Conservation (phyloP, 2,113 vertebrate genomes). For the Salvator merianae region DNA sequence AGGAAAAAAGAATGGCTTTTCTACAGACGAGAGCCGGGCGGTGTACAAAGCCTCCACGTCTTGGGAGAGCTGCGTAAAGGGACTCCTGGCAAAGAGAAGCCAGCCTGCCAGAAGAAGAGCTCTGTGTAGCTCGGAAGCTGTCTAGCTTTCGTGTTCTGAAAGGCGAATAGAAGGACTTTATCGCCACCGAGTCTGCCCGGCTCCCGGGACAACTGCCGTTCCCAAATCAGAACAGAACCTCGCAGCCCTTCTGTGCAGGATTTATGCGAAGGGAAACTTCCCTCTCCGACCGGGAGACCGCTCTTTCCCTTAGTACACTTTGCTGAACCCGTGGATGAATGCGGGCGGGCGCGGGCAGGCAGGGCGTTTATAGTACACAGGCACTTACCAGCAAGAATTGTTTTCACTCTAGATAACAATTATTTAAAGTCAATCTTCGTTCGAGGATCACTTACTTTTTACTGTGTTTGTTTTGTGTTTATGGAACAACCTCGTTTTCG, state of each 20-base stretch:
- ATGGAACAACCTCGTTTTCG: conserved; percentile 3
- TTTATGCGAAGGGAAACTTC: not conserved
- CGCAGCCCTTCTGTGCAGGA: not conserved
- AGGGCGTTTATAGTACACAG: conserved; percentile 46
- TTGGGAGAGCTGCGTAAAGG: not conserved
- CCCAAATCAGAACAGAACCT: not conserved
- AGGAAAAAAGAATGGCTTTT: not conserved
- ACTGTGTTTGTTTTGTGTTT: conserved; percentile 57
- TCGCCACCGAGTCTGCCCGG: not conserved
- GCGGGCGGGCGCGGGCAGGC: not conserved
- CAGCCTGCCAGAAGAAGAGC: not conserved
- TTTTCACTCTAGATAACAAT: conserved; percentile 42
- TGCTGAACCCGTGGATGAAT: not conserved
- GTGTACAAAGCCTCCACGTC: not conserved
- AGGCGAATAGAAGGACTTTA: not conserved
- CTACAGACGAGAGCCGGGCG: not conserved
- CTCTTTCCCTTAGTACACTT: not conserved
- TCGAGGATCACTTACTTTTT: not conserved
- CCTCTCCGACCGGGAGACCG: not conserved
- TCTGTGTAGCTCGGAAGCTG: not conserved
- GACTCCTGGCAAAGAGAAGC: not conserved
- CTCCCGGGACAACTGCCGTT: not conserved
- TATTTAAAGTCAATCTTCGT: conserved; percentile 42
- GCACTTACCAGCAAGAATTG: not conserved
- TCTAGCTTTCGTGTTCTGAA: too few species aligned